A percentile compares a stretch with the other conserved stretches of the same genome.
Evolutionary conservation across 2,888 invertebrate species (phyloP).

Genomic region (Timandra comae): DNA sequence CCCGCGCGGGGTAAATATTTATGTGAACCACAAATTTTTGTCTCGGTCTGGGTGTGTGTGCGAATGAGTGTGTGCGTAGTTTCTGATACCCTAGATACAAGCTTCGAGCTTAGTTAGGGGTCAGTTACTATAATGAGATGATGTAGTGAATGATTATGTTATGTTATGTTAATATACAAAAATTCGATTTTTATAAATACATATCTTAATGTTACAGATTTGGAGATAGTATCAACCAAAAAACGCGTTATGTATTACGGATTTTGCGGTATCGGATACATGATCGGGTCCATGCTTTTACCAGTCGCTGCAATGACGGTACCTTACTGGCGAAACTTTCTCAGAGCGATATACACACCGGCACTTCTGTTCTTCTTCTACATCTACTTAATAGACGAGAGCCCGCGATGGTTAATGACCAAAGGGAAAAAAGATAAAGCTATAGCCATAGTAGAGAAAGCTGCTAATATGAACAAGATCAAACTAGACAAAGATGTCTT

Average conservation of each 20-base stretch:
- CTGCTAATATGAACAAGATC: conserved; percentile 68
- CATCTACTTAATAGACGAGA: conserved; percentile 82
- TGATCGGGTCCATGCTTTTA: conserved; percentile 35
- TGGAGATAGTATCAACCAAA: conserved; percentile 52
- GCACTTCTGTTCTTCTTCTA: conserved; percentile 80
- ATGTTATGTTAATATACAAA: no score
- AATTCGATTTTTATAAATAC: background rate
- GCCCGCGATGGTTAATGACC: conserved; percentile 87
- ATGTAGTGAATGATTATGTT: no score
- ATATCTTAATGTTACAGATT: conserved; percentile 34
- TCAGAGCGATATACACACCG: conserved; percentile 82
- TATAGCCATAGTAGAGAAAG: conserved; percentile 75
- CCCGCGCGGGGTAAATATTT: no score
- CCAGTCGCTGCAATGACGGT: conserved; percentile 52
- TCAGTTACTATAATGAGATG: no score
- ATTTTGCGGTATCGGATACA: conserved; percentile 38
- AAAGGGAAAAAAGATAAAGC: conserved; percentile 81
- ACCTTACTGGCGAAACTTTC: conserved; percentile 81
- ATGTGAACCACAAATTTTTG: no score
- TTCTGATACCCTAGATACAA: no score
- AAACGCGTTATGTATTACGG: conserved; percentile 45
- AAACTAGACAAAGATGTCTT: conserved; percentile 39
- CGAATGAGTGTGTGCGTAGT: no score
- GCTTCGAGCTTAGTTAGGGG: no score
- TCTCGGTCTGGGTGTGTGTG: no score